Evolutionary conservation across 2,113 vertebrate genomes (phyloP), one percentile per base, ranked within the genome.

Genomic region (Dicentrarchus labrax): DNA sequence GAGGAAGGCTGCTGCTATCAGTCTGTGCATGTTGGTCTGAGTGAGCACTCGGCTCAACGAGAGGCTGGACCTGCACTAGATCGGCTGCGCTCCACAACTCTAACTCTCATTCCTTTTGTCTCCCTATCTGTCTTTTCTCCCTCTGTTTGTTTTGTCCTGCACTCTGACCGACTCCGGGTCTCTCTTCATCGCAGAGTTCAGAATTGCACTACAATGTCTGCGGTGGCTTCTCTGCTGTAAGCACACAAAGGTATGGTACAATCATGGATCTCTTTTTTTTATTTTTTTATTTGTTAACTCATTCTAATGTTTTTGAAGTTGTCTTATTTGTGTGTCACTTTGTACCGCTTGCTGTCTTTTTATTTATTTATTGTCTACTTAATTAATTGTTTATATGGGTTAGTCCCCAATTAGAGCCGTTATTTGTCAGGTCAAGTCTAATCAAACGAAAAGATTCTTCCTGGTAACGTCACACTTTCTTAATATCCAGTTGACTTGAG

Each of bases 131-230:
- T 57, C 36, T 76, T 59, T 57, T 53, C 68, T 76, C 36, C 30
- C 70, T 81, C 78, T 93, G 68, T 93, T 89, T 91, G 86, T 61
- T 75, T 88, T 90, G 21, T 41, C 80, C 86, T 92, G 88, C 86
- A 90, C 89, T 92, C 93, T 93, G 90, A 90, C 80, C 91, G 88
- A 82, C 43, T 75, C 80, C 72, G 56, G 71, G 59, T 89, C 81
- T 89, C 84, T 85, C 82, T 86, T 90, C 78, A 89, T 93, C 43
- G 89, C 93, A 90, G 91, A 87, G 85, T 94, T 93, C 93, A 93
- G 86, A 89, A 91, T 92, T 94, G 83, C 93, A 83, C 91, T 94
- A 92, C 91, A 80, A 95, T 95, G 94, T 94, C 93, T 93, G 91
- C 89, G 88, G 86, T 90, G 88, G 91, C 90, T 92, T 93, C 91